Conservation (phyloP, 2,797 vertebrate genomes). For the Iguana delicatissima region DNA sequence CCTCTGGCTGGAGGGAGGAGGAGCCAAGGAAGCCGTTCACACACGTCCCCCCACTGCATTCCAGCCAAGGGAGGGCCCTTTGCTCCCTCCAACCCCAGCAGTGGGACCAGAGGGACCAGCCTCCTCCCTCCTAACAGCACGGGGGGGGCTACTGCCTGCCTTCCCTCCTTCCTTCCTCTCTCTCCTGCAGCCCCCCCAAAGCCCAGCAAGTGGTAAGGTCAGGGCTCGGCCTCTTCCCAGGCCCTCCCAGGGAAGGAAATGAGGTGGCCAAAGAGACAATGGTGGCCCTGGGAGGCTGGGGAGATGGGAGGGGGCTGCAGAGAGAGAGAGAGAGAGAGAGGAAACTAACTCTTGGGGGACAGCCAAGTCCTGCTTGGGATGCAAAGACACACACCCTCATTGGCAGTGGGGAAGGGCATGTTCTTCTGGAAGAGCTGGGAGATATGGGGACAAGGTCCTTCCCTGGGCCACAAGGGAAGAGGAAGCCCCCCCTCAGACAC, state of each 20-base stretch:
- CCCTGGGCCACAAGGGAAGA: too few species aligned
- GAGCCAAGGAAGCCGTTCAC: background rate
- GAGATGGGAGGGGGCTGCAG: too few species aligned
- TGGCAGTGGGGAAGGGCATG: background rate
- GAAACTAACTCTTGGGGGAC: accelerated
- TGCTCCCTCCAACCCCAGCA: accelerated
- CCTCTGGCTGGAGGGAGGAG: background rate
- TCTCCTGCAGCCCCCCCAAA: background rate
- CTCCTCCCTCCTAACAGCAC: too few species aligned
- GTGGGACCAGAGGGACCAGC: too few species aligned
- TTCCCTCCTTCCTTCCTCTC: background rate
- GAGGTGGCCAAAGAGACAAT: background rate
- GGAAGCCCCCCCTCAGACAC: too few species aligned
- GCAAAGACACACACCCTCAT: background rate
- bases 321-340: background rate
- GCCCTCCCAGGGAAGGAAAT: constrained; percentile 45
- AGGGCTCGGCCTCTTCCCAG: constrained; percentile 17
- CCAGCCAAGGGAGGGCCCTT: accelerated
- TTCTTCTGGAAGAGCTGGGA: too few species aligned
- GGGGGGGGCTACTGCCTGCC: background rate
- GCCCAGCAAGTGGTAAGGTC: accelerated
- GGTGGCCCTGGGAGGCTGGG: background rate
- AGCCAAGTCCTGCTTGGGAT: background rate
- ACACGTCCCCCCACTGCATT: background rate
- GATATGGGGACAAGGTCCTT: too few species aligned